Conservation (phyloP, 2,797 vertebrate genomes). For the Cossypha heuglini region DNA sequence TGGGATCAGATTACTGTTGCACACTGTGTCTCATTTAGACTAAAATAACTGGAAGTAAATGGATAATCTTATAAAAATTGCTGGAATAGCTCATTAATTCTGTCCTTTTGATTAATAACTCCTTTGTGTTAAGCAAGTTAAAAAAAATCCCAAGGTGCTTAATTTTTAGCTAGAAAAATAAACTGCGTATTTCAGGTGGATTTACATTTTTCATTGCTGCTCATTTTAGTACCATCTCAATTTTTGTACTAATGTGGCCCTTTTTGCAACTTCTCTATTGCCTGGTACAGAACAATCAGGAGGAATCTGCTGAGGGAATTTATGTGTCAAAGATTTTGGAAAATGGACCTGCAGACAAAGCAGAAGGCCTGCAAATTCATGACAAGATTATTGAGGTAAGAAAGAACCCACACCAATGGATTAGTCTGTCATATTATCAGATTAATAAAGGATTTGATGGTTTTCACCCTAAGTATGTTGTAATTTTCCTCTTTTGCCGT, state of each 20-base stretch:
- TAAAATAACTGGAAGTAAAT: constrained; percentile 40
- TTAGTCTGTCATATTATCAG: background rate
- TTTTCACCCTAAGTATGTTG: background rate
- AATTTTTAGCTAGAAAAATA: constrained; percentile 1
- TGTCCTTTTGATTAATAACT: constrained; percentile 60
- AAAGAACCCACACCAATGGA: background rate
- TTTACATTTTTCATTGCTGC: constrained; percentile 8
- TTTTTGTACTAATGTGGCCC: background rate
- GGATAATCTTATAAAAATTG: constrained; percentile 57
- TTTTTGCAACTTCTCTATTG: background rate
- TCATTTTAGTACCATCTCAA: background rate
- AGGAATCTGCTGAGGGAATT: constrained; percentile 73
- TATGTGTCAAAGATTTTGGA: constrained; percentile 75
- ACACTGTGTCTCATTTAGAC: background rate
- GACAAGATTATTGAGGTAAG: constrained; percentile 77
- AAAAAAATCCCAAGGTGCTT: constrained; percentile 1
- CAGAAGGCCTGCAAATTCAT: constrained; percentile 70
- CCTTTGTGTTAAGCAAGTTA: constrained; percentile 14
- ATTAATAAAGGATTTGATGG: background rate
- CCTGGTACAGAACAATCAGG: constrained; percentile 52
- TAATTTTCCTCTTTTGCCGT: background rate
- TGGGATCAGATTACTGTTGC: background rate
- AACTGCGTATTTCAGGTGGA: background rate
- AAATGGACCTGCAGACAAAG: constrained; percentile 72
- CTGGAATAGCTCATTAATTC: constrained; percentile 31